Evolutionary conservation across 2,888 invertebrate genomes (phyloP), one percentile per base, ranked within the genome.

Genomic region (Clivina fossor): DNA sequence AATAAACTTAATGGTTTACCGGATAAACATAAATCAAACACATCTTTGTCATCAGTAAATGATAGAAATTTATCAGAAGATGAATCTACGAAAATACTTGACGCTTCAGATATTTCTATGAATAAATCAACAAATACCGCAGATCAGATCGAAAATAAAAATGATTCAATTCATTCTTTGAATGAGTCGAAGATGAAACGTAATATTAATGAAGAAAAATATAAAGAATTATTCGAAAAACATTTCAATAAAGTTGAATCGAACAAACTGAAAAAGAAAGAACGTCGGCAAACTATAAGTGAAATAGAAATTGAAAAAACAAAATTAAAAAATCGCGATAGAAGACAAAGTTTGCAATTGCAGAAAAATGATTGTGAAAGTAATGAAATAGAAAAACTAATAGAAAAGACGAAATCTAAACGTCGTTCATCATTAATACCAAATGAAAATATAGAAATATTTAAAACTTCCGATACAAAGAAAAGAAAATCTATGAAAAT

Each of bases 241-340:
- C 40, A 49, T 28, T 49, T 49, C 20, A 49, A 49, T 18, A 26
- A 49, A 28, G 26, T 38, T 18, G 40, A 38, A 28, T 26, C 38
- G 13, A 24, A 46, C 16, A 11, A 7, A 7, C 16, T 37, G 3
- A 49, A 38, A 18, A 48, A 30, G 30, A 44, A 16, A 24, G 30
- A 24, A 2, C 38, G 49, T 13, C 24, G 49, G 19, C 20, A 40
- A 49, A 38, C 49, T 22, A 18, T 49, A 16, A 40, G 40, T 19
- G 47, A 47, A 47, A 16, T 19, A 46, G 18, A 24, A 13, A 24
- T 4, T 7, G 20, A 33, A 11, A 15, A 47, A 33, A 33, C 13
- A n/a, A 19, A 33, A 33, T 1, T 4, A 37, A 37, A 2, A 7
- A 48, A 48, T 19, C 1, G 40, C 18, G 40, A 38, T 16, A 15